These are phyloP conservation scores for Xyliphius kryptos DNA, from an alignment of 2,113 vertebrate species.

Conservation along the genomic window DNA sequence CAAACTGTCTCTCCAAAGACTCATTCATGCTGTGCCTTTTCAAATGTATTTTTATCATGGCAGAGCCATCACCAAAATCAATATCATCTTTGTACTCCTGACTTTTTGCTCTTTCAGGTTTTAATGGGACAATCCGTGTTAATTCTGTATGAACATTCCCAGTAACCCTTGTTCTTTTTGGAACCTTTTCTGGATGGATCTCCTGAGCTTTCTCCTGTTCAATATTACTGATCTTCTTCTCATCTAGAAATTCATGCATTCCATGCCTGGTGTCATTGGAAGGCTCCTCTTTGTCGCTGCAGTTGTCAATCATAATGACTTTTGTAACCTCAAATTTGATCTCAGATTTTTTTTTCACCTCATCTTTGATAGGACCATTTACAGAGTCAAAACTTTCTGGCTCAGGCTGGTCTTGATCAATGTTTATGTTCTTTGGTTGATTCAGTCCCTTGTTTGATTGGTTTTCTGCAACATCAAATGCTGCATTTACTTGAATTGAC, in stretches of 20 bases:
- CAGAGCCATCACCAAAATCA: constrained; percentile 49
- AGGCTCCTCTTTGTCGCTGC: constrained; percentile 13
- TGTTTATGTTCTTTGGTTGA: constrained; percentile 31
- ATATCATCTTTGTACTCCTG: constrained; percentile 56
- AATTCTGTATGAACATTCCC: constrained; percentile 59
- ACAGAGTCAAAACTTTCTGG: constrained; percentile 42
- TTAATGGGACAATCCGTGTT: constrained; percentile 67
- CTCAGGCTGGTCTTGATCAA: constrained; percentile 23
- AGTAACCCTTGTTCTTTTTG: constrained; percentile 54
- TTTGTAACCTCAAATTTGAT: constrained; percentile 36
- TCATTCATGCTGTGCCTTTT: constrained; percentile 63
- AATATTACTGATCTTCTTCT: constrained; percentile 37
- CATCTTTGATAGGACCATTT: constrained; percentile 55
- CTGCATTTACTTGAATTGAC: constrained; percentile 20
- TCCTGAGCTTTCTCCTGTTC: constrained; percentile 23
- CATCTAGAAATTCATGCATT: constrained; percentile 19
- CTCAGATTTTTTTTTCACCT: constrained; percentile 41
- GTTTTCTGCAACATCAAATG: constrained; percentile 22
- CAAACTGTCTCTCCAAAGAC: constrained; percentile 55
- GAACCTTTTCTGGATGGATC: constrained; percentile 48
- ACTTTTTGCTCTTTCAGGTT: constrained; percentile 64
- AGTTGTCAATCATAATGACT: constrained; percentile 36
- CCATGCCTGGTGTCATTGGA: constrained; percentile 2
- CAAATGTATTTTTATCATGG: constrained; percentile 33
- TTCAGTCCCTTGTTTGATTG: constrained; percentile 38